Base-by-base conservation (phyloP, 2,888 invertebrate species). In the Acanthacorydalis orientalis region DNA sequence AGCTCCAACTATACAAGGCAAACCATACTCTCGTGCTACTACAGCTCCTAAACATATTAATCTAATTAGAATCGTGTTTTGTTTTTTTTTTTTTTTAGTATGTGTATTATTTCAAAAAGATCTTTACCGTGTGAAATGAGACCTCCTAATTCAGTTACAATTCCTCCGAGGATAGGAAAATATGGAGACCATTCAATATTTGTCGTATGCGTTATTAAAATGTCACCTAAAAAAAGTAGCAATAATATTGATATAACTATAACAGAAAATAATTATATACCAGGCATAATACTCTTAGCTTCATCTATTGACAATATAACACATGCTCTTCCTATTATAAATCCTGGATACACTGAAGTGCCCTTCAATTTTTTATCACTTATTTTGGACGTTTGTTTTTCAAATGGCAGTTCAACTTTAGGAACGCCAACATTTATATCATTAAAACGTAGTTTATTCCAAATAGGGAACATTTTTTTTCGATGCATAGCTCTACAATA, bases 151-250 rank as follows among this genome's bases (percentile, higher is more conserved):
- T 89, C 88, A 0, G 87, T 88, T 8, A 85, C 80, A 43, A 88
- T 74, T 8, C 87, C 89, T 0, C 76, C 68, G 14, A 89, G 61
- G 43, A 87, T 71, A 1, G 86, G 84, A 62, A 88, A 89, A 65
- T 86, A 87, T 0, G 87, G 86, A 2, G 82, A 80, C 88, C 88
- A 89, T 1, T 83, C 86, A 53, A 88, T 80, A 59, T 89, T 88
- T 0, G 87, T 87, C 39, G 77, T 75, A 54, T 72, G 73, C 0
- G 87, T 84, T 53, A 89, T 77, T 53, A 89, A 66, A 51, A 89
- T 72, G 57, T 89, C 88, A 1, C 83, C 83, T 52, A 66, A 61
- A 56, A 70, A 64, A 43, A 77, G 31, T 37, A 45, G 14, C 43
- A 9, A 43, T 8, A 35, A 35, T 31, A 32, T 37, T 37, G 37